Base-by-base conservation (phyloP, 2,113 vertebrate genomes). In the Zootoca vivipara region DNA sequence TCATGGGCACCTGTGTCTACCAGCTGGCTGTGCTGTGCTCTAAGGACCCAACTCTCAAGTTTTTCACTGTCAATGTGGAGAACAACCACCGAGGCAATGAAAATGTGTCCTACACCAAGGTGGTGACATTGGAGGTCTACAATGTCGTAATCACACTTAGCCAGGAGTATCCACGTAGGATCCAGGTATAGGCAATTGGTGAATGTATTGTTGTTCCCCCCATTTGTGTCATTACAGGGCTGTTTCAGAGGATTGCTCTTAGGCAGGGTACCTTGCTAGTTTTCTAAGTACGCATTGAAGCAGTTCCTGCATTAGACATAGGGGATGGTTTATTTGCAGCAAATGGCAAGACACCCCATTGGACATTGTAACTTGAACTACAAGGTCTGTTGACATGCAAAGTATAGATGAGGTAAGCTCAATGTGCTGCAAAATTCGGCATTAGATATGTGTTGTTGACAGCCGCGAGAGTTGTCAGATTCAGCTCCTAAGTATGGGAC, bases 1-100 rank as follows among this genome's bases (percentile, higher is more conserved):
- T 94, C n/a, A 83, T 90, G 65, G 92, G 94, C 18, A 92, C 90
- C 46, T 95, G 94, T 16, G 18, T 88, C n/a, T 95, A 95, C 79
- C 83, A 92, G 18, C 81, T 96, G 13, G 87, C 93, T 9, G 93
- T 90, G 18, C 86, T 92, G 22, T 95, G 90, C 67, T 91, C 91
- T 18, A 56, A 52, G 2, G 91, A 85, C 82, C 52, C 85, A 1
- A 62, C 35, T 16, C 79, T 93, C n/a, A 69, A 78, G 1, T 64
- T 89, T 52, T 95, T 95, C 18, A 89, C 12, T 2, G 89, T 94
- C 0, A 89, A 89, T 52, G 91, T 93, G 42, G 87, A 93, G 85
- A 95, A 95, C 80, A 87, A 94, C 65, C 90, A 82, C 5, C 78
- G 87, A 35, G 79, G 86, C 22, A 82, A 87, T 40, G 73, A 33